A percentile compares a stretch with the other conserved stretches of the same genome.
These are phyloP conservation scores for Parnassius mnemosyne DNA, from an alignment of 2,888 invertebrate species.

Conservation along the genomic window DNA sequence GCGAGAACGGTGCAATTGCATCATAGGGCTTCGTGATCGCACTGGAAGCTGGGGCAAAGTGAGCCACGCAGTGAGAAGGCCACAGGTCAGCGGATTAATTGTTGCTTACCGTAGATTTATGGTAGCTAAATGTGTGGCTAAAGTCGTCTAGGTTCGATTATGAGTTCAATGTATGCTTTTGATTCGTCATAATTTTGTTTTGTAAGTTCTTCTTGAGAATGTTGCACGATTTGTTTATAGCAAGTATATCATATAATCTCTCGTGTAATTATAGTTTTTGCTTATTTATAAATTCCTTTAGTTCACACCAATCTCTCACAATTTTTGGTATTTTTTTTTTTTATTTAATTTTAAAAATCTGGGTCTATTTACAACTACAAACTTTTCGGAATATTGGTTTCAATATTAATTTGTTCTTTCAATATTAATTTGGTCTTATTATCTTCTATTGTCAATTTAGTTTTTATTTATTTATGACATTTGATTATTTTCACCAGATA, in stretches of 20 bases:
- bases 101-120: conserved; percentile 16
- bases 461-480: background rate
- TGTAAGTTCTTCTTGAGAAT: too few species aligned
- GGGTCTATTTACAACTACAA: background rate
- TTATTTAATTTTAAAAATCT: background rate
- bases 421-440: background rate
- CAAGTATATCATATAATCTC: too few species aligned
- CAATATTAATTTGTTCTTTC: background rate
- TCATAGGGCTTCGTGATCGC: conserved; percentile 21
- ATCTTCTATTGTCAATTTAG: background rate
- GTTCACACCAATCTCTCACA: background rate
- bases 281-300: too few species aligned
- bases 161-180: background rate
- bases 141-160: conserved; percentile 2
- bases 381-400: background rate
- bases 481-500: background rate
- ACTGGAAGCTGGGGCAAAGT: conserved; percentile 19
- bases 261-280: too few species aligned
- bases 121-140: background rate
- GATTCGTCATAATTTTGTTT: conserved; percentile 1
- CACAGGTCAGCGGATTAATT: conserved; percentile 23
- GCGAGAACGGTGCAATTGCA: conserved; percentile 15
- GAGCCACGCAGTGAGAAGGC: conserved; percentile 11
- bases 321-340: background rate
- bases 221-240: too few species aligned